Evolutionary conservation across 2,888 invertebrate species (phyloP).

Genomic region (Mesorhabditis sp.): DNA sequence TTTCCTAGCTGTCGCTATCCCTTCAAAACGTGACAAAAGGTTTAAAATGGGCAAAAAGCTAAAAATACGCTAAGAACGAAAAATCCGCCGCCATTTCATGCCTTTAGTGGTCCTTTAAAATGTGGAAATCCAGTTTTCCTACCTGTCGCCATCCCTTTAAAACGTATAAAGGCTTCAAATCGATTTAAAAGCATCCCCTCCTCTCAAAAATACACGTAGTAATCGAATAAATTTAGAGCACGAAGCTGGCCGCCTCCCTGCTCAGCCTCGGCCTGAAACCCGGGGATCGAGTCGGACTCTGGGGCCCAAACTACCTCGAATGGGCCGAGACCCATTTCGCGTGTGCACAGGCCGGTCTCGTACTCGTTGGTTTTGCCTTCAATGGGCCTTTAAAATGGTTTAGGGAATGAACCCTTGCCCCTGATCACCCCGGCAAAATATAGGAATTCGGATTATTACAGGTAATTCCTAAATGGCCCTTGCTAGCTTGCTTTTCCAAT

Average conservation of each 20-base stretch:
- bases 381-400: constrained; percentile 15
- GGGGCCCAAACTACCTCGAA: constrained; percentile 73
- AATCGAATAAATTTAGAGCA: neutral
- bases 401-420: no score
- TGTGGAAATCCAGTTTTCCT: no score
- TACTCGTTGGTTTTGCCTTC: constrained; percentile 49
- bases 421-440: constrained; percentile 62
- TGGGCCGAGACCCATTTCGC: constrained; percentile 74
- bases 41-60: no score
- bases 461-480: neutral
- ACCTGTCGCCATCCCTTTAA: no score
- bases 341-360: constrained; percentile 70
- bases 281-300: constrained; percentile 75
- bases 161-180: neutral
- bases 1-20: no score
- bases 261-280: constrained; percentile 60
- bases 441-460: constrained; percentile 64
- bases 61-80: no score
- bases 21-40: no score
- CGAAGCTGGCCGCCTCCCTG: constrained; percentile 13
- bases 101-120: no score
- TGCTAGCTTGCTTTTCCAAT: no score
- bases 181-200: neutral
- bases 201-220: neutral
- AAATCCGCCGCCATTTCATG: no score